These are phyloP conservation scores for Periparus ater DNA, from an alignment of 2,797 vertebrate species.

Conservation along the genomic window DNA sequence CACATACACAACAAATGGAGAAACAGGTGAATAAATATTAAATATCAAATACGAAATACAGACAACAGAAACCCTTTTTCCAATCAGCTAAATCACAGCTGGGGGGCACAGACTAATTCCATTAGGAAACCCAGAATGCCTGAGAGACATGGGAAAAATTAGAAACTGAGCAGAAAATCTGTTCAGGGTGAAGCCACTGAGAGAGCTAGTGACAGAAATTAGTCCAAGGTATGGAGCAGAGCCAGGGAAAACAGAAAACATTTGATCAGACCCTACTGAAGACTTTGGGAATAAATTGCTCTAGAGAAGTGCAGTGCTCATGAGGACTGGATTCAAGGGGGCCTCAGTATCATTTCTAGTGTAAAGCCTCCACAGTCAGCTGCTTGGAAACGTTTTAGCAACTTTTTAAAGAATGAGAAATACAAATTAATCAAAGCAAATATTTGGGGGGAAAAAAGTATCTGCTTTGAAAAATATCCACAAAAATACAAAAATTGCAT, in stretches of 20 bases:
- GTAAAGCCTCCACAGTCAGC: neutral
- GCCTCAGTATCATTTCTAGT: neutral
- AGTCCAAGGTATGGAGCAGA: neutral
- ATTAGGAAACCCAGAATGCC: neutral
- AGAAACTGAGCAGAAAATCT: neutral
- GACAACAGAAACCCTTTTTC: neutral
- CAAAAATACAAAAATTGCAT: neutral
- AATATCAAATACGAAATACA: neutral
- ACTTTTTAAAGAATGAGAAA: neutral
- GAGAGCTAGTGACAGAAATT: neutral
- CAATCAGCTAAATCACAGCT: neutral
- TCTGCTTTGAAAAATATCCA: neutral
- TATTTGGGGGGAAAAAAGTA: neutral
- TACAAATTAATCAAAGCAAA: neutral
- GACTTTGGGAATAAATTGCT: neutral
- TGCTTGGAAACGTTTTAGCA: neutral
- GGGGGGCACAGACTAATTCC: neutral
- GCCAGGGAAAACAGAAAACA: conserved; percentile 2
- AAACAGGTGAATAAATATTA: neutral
- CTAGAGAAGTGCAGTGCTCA: neutral
- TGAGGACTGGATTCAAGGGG: neutral
- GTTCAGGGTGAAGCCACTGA: neutral
- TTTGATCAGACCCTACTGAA: neutral
- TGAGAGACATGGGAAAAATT: neutral
- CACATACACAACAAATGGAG: fast-evolving